Percentiles rank a stretch among this genome's conserved stretches.
These are phyloP conservation scores for Pyrochroa serraticornis DNA, from an alignment of 2,888 invertebrate species.

Conservation along the genomic window DNA sequence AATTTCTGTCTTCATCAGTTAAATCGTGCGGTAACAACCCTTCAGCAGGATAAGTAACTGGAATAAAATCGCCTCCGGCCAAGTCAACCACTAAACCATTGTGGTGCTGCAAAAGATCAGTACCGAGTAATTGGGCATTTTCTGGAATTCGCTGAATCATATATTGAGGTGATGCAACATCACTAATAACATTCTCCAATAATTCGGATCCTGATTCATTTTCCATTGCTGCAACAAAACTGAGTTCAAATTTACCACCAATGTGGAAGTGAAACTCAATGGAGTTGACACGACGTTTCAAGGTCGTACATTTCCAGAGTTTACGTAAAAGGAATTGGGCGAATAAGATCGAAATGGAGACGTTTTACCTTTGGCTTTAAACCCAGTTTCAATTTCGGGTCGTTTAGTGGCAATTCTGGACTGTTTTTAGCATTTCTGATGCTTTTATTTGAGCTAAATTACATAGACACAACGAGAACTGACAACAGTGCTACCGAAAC, in stretches of 20 bases:
- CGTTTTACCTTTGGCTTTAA: slow-evolving; percentile 9
- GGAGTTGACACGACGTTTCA: slow-evolving; percentile 56
- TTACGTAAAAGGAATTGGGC: slow-evolving; percentile 7
- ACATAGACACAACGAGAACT: slow-evolving; percentile 54
- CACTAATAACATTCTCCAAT: slow-evolving; percentile 53
- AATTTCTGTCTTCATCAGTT: slow-evolving; percentile 65
- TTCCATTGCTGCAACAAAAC: slow-evolving; percentile 42
- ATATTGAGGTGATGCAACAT: slow-evolving; percentile 50
- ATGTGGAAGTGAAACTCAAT: slow-evolving; percentile 40
- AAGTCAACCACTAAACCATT: slow-evolving; percentile 56
- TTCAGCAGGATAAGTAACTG: slow-evolving; percentile 56
- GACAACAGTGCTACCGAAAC: slow-evolving; percentile 55
- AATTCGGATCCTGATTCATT: slow-evolving; percentile 44
- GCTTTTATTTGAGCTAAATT: slow-evolving; percentile 36
- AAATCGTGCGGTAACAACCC: slow-evolving; percentile 57
- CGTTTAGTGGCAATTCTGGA: neutral
- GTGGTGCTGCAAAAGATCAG: slow-evolving; percentile 55
- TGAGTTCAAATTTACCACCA: slow-evolving; percentile 46
- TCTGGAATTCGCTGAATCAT: slow-evolving; percentile 56
- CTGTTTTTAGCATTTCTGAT: slow-evolving; percentile 15
- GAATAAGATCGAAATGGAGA: neutral
- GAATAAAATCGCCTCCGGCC: slow-evolving; percentile 55
- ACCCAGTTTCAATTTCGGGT: neutral
- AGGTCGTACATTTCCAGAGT: slow-evolving; percentile 47
- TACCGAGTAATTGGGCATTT: slow-evolving; percentile 53